These are phyloP conservation scores for Lasioglossum baleicum DNA, from an alignment of 1,140 invertebrate species.

Conservation along the genomic window DNA sequence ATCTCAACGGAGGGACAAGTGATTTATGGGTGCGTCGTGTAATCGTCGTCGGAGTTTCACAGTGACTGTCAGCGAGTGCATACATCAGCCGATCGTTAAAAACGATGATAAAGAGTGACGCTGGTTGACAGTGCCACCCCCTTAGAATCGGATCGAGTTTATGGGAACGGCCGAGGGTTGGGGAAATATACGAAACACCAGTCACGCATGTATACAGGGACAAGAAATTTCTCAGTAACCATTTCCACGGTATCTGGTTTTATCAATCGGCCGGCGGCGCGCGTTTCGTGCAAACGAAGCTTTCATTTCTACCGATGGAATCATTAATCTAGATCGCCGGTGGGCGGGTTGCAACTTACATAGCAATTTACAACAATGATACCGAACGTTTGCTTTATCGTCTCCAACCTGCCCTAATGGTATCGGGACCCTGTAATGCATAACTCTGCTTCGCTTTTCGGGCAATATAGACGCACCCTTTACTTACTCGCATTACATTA, in stretches of 20 bases:
- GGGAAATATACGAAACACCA: background rate
- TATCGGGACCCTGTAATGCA: too few relatives aligned
- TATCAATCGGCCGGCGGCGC: slow-evolving; percentile 12
- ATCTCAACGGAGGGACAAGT: background rate
- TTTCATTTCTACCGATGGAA: slow-evolving; percentile 23
- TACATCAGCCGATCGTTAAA: slow-evolving; percentile 38
- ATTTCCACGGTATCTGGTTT: slow-evolving; percentile 29
- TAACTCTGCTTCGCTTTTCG: too few relatives aligned
- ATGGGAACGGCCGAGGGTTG: too few relatives aligned
- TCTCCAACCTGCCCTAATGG: too few relatives aligned
- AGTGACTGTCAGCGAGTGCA: slow-evolving; percentile 18
- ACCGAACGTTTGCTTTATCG: background rate
- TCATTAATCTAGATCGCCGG: slow-evolving; percentile 27
- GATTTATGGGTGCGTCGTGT: slow-evolving; percentile 28
- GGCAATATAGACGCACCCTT: too few relatives aligned
- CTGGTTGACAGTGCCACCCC: background rate
- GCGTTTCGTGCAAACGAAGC: slow-evolving; percentile 14
- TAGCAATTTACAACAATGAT: background rate
- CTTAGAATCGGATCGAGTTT: background rate
- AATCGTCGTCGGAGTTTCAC: slow-evolving; percentile 28
- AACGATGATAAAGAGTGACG: slow-evolving; percentile 32
- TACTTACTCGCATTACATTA: too few relatives aligned
- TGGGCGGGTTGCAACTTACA: slow-evolving; percentile 5
- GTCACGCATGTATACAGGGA: slow-evolving; percentile 12
- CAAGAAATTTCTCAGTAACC: slow-evolving; percentile 29